phyloP scores from a whole-genome alignment of 2,888 invertebrate genomes.

The Drosophila pseudotakahashii region DNA sequence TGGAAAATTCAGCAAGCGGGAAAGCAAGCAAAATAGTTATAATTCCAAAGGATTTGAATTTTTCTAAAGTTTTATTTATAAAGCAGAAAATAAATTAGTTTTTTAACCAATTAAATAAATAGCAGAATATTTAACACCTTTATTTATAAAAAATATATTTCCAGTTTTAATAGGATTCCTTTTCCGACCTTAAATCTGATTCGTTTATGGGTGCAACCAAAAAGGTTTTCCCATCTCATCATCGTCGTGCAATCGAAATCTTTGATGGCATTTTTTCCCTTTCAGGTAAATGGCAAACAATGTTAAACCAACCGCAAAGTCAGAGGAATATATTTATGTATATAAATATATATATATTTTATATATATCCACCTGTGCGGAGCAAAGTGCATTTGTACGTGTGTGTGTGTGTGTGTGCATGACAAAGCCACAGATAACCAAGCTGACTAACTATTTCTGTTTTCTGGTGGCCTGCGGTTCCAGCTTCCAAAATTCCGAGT shows the following conservation, averaged over 20 bases:
- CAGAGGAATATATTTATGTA: constrained; percentile 33
- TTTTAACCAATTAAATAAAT: too few relatives aligned
- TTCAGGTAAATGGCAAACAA: constrained; percentile 16
- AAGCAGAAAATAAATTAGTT: too few relatives aligned
- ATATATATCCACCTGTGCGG: not conserved
- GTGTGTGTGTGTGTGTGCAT: constrained; percentile 13
- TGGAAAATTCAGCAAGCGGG: not conserved
- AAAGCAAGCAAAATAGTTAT: too few relatives aligned
- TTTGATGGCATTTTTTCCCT: not conserved
- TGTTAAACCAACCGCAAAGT: constrained; percentile 32
- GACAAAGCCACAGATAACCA: constrained; percentile 52
- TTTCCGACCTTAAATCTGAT: too few relatives aligned
- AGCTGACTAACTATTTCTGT: constrained; percentile 50
- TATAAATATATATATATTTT: not conserved
- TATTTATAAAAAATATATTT: too few relatives aligned
- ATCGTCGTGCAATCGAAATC: constrained; percentile 3
- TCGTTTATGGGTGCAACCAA: not conserved
- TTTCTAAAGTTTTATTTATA: too few relatives aligned
- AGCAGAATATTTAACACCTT: too few relatives aligned
- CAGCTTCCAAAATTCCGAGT: constrained; percentile 1
- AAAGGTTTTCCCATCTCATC: not conserved
- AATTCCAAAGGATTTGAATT: too few relatives aligned
- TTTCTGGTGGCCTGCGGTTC: constrained; percentile 36
- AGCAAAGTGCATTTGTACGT: not conserved
- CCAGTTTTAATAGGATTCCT: too few relatives aligned